phyloP scores from a whole-genome alignment of 2,113 vertebrate genomes.

The Melanerpes formicivorus region DNA sequence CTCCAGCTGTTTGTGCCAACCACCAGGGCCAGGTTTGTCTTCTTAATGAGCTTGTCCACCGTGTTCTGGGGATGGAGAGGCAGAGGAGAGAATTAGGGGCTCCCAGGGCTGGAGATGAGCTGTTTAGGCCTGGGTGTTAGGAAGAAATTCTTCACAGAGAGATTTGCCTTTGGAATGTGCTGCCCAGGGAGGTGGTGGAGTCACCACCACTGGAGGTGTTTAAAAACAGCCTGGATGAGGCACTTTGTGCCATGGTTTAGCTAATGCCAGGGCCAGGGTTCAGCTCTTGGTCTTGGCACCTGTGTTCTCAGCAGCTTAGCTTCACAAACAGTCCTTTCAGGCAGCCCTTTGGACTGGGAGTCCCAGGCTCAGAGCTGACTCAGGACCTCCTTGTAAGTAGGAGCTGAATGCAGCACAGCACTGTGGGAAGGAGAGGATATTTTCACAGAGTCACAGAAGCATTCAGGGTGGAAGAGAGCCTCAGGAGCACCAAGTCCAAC shows the following conservation, averaged over 20 bases:
- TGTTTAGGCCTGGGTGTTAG: too few relatives aligned
- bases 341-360: not conserved
- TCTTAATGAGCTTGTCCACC: constrained; percentile 98
- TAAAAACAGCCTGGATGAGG: too few relatives aligned
- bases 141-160: too few relatives aligned
- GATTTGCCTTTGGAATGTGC: too few relatives aligned
- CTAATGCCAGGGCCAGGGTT: not conserved
- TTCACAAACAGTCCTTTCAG: not conserved
- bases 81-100: not conserved
- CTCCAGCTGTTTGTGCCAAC: constrained; percentile 97
- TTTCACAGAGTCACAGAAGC: too few relatives aligned
- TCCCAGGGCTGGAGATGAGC: not conserved
- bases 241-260: not conserved
- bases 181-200: too few relatives aligned
- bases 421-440: not conserved
- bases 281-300: not conserved
- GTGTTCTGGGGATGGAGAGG: constrained; percentile 83
- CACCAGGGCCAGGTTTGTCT: constrained; percentile 95
- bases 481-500: too few relatives aligned
- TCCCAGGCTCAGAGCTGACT: not conserved
- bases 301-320: accelerated
- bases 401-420: not conserved
- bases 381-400: not conserved
- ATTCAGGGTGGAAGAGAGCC: too few relatives aligned
- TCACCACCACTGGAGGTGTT: too few relatives aligned